A percentile compares a stretch with the other conserved stretches of the same genome.
Evolutionary conservation across 1,140 invertebrate species (phyloP).

Genomic region (Anoplolepis gracilipes): DNA sequence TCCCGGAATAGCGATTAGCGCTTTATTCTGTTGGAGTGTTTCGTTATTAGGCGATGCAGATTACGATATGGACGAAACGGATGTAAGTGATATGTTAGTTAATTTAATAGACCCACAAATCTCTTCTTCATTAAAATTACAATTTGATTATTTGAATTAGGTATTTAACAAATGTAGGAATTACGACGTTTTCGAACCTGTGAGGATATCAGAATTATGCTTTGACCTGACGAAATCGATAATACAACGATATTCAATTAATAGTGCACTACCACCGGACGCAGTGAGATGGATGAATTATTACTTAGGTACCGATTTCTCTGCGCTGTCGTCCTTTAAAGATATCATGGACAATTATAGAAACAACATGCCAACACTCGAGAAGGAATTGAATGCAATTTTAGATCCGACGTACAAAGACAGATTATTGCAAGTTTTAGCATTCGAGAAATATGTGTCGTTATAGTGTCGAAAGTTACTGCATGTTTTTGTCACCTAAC

Average conservation of each 20-base stretch:
- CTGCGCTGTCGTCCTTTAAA: slow-evolving; percentile 61
- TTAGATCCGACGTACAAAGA: slow-evolving; percentile 76
- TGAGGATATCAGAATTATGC: slow-evolving; percentile 74
- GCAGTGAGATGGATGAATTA: slow-evolving; percentile 63
- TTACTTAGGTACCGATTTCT: slow-evolving; percentile 57
- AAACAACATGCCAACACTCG: slow-evolving; percentile 64
- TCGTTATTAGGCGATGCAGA: slow-evolving; percentile 70
- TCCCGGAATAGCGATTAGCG: slow-evolving; percentile 60
- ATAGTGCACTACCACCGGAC: slow-evolving; percentile 56
- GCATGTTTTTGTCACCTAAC: background rate
- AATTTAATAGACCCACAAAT: background rate
- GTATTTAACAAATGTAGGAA: slow-evolving; percentile 81
- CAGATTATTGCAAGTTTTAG: slow-evolving; percentile 75
- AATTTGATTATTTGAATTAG: slow-evolving; percentile 68
- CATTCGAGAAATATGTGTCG: slow-evolving; percentile 66
- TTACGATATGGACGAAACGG: slow-evolving; percentile 81
- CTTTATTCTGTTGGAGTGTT: slow-evolving; percentile 78
- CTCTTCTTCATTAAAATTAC: background rate
- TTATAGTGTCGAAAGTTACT: background rate
- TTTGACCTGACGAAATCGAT: slow-evolving; percentile 61
- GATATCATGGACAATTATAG: slow-evolving; percentile 69
- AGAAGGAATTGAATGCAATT: slow-evolving; percentile 68
- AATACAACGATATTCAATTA: slow-evolving; percentile 41
- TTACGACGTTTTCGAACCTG: slow-evolving; percentile 78
- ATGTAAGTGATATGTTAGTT: background rate